A percentile compares a stretch with the other conserved stretches of the same genome.
These are phyloP conservation scores for Amiota mariae DNA, from an alignment of 2,888 invertebrate genomes.

Conservation along the genomic window DNA sequence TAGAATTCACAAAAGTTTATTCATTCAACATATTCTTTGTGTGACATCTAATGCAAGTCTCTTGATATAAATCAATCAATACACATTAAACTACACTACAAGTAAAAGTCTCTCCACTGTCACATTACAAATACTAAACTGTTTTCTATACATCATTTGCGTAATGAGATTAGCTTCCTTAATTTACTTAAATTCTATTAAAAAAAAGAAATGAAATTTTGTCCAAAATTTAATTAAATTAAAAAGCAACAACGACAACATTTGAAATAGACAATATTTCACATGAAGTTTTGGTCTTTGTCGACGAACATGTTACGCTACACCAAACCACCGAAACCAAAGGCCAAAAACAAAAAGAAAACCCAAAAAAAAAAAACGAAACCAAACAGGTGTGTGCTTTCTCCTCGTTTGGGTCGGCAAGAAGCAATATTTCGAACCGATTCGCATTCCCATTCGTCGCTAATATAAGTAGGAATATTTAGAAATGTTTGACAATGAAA, in stretches of 20 bases:
- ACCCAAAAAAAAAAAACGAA: background rate
- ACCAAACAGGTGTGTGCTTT: slow-evolving; percentile 21
- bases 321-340: background rate
- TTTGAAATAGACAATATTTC: too few relatives aligned
- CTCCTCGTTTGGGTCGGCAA: background rate
- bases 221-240: slow-evolving; percentile 17
- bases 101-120: too few relatives aligned
- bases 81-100: too few relatives aligned
- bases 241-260: background rate
- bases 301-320: background rate
- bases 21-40: too few relatives aligned
- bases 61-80: too few relatives aligned
- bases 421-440: background rate
- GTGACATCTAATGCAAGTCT: too few relatives aligned
- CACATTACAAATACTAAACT: too few relatives aligned
- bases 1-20: too few relatives aligned
- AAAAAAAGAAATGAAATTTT: background rate
- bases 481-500: slow-evolving; percentile 1
- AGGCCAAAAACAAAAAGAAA: background rate
- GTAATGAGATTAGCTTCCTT: slow-evolving; percentile 2
- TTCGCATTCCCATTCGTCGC: slow-evolving; percentile 2
- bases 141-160: too few relatives aligned
- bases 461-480: background rate
- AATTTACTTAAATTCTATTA: slow-evolving; percentile 12
- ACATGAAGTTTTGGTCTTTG: too few relatives aligned